phyloP scores from a whole-genome alignment of 2,888 invertebrate genomes.

The Vannuccia rotundouncinata region DNA sequence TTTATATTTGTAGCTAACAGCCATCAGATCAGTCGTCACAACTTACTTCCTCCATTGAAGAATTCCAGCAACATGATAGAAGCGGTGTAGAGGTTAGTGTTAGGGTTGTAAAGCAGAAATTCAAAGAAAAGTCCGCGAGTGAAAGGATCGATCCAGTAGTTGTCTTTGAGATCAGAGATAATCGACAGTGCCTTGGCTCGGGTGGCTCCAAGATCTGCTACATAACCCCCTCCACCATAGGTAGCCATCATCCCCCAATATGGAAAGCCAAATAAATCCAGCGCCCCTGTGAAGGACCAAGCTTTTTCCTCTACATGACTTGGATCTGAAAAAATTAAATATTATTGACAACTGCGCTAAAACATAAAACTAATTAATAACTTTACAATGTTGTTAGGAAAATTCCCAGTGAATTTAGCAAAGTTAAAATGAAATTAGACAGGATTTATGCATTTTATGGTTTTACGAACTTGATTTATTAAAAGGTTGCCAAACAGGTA shows the following conservation, averaged over 20 bases:
- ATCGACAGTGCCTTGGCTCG: slow-evolving; percentile 31
- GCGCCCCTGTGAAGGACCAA: slow-evolving; percentile 39
- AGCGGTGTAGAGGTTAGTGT: slow-evolving; percentile 41
- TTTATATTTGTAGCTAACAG: not conserved
- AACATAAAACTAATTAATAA: too few species aligned
- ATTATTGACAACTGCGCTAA: too few species aligned
- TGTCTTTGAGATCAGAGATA: slow-evolving; percentile 37
- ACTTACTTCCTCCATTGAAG: slow-evolving; percentile 32
- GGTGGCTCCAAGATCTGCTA: slow-evolving; percentile 41
- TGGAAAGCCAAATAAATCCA: slow-evolving; percentile 37
- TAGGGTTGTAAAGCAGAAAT: slow-evolving; percentile 42
- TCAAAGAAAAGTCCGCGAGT: slow-evolving; percentile 43
- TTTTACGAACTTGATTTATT: slow-evolving; percentile 2
- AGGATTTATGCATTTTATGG: too few species aligned
- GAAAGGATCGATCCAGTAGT: slow-evolving; percentile 41
- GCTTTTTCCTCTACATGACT: not conserved
- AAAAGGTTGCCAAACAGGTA: slow-evolving; percentile 17
- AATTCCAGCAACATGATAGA: slow-evolving; percentile 42
- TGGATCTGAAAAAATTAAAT: not conserved
- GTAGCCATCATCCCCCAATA: slow-evolving; percentile 37
- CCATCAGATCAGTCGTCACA: too few species aligned
- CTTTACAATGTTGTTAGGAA: too few species aligned
- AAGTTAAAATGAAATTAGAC: too few species aligned
- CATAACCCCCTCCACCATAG: slow-evolving; percentile 43
- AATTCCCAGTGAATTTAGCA: too few species aligned